Base-by-base conservation (phyloP, 2,113 vertebrate species). In the Shinisaurus crocodilurus region DNA sequence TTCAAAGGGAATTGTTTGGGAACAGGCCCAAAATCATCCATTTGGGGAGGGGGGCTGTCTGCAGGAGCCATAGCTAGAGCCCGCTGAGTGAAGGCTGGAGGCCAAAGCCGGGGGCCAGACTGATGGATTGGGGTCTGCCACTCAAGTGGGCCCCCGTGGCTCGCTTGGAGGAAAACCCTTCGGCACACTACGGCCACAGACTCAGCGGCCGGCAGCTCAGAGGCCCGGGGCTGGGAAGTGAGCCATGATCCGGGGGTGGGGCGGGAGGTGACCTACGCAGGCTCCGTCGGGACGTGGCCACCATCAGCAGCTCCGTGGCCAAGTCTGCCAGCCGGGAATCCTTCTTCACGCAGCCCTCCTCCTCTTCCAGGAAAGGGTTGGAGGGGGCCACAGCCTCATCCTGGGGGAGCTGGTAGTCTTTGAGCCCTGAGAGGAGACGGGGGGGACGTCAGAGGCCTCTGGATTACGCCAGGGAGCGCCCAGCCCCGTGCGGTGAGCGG, bases 301-400 rank as follows among this genome's bases (percentile, higher is more conserved):
- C 97, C 98, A 99, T 99, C 65, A 99, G 97, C 96, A 99, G 98
- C 85, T 99, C 99, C 69, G 99, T 97, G 0, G 98, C 99, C 91
- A 98, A 95, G 94, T 99, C 99, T 0, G 99, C 94, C 74, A 98
- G 96, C 60, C 97, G 97, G 1, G 98, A 98, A 54, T 99, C 99
- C 91, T 98, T 98, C 95, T 98, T 98, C 75, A 90, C 97, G 96
- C 57, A 94, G 96, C 60, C 95, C 91, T 98, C 99, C 48, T 99
- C 99, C 86, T 99, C 99, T 89, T 99, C 99, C 95, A 99, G 93
- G 95, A 99, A 99, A 0, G 99, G 99, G 94, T 99, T 99, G 1
- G 99, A 98, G 45, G 99, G 99, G 0, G 98, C 99, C 29, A 99
- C 98, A 0, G 97, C 98, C 92, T 99, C 99, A 74, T 99, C 99